A percentile compares a stretch with the other conserved stretches of the same genome.
These are phyloP conservation scores for Linnaemya vulpina DNA, from an alignment of 2,888 invertebrate genomes.

Conservation along the genomic window DNA sequence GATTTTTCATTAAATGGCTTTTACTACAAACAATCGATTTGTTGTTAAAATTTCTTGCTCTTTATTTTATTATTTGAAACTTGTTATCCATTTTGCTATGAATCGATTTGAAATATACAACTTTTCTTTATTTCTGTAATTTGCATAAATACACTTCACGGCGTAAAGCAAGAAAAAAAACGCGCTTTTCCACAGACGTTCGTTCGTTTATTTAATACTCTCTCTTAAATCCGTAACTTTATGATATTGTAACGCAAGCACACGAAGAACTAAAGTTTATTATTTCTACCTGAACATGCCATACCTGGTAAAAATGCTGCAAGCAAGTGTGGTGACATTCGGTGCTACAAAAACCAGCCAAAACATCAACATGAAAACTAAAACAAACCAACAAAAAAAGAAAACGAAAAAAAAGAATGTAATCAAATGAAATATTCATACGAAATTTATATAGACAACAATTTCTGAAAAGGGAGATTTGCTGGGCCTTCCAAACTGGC, in stretches of 20 bases:
- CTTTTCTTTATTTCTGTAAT: constrained; percentile 76
- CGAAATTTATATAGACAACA: not conserved
- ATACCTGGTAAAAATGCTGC: constrained; percentile 75
- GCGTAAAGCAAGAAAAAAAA: constrained; percentile 62
- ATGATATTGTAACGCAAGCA: constrained; percentile 81
- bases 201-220: constrained; percentile 59
- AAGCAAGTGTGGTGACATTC: constrained; percentile 77
- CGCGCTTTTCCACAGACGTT: constrained; percentile 71
- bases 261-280: constrained; percentile 80
- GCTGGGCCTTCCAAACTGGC: constrained; percentile 25
- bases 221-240: constrained; percentile 75
- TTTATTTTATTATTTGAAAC: not conserved
- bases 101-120: constrained; percentile 74
- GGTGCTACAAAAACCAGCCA: constrained; percentile 49
- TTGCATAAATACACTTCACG: constrained; percentile 72
- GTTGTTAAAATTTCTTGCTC: not conserved
- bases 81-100: constrained; percentile 78
- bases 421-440: constrained; percentile 17
- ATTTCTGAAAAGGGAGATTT: constrained; percentile 50
- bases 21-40: constrained; percentile 10
- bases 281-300: constrained; percentile 76
- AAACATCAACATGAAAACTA: constrained; percentile 46
- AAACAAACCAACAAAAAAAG: constrained; percentile 9
- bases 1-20: not conserved
- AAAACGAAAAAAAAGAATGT: constrained; percentile 7